phyloP scores from a whole-genome alignment of 1,140 invertebrate genomes.

The Anoplolepis gracilipes region DNA sequence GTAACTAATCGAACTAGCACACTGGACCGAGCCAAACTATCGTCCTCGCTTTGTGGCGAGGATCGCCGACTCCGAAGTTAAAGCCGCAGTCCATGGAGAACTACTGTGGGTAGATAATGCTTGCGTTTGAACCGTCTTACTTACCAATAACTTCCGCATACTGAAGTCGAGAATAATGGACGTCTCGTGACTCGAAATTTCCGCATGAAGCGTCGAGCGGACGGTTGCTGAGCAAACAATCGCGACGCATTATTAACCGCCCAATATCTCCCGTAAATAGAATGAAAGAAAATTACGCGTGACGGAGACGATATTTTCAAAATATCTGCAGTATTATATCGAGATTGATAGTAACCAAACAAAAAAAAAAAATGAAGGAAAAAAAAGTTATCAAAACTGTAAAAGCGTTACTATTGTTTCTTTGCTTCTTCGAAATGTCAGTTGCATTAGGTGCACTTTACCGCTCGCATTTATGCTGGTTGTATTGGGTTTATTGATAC shows the following conservation, averaged over 20 bases:
- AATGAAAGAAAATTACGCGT: constrained; percentile 15
- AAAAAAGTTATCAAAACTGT: not conserved
- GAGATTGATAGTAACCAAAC: constrained; percentile 36
- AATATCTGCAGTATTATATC: not conserved
- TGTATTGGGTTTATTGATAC: constrained; percentile 53
- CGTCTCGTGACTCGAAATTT: constrained; percentile 42
- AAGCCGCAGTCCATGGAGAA: constrained; percentile 57
- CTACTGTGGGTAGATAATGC: constrained; percentile 59
- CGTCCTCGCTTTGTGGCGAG: constrained; percentile 64
- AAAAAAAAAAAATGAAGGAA: constrained; percentile 9
- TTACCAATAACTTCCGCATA: constrained; percentile 61
- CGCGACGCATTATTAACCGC: not conserved
- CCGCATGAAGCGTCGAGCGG: not conserved
- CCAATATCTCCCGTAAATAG: not conserved
- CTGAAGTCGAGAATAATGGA: constrained; percentile 50
- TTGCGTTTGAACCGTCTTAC: constrained; percentile 36
- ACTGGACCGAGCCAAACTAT: constrained; percentile 61
- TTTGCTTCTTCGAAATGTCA: constrained; percentile 16
- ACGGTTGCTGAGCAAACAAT: constrained; percentile 10
- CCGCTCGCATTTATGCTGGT: not conserved
- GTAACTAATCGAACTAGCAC: constrained; percentile 64
- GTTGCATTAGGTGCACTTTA: constrained; percentile 33
- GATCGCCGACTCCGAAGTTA: constrained; percentile 63
- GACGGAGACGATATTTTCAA: not conserved
- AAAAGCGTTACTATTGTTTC: not conserved